Base-by-base conservation (phyloP, 2,888 invertebrate genomes). In the Junonia oenone region DNA sequence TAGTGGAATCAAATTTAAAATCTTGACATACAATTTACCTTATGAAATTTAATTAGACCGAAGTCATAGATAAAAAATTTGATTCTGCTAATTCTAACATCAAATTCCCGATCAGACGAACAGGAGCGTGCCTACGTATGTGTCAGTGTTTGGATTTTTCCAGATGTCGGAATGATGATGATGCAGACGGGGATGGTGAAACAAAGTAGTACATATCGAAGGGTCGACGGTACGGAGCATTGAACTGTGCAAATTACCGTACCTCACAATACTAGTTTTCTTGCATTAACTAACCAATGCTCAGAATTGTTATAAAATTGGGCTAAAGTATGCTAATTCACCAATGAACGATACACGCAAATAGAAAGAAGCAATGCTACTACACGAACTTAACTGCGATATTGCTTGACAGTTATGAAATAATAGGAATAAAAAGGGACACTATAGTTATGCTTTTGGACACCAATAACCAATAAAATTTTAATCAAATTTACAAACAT, bases 151-250 rank as follows among this genome's bases (percentile, higher is more conserved):
- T 91, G 90, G 91, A 91, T 94, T 93, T 94, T 95, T 95, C 81
- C 96, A 96, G 96, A 96, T 96, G 96, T 97, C 91, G 96, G 96
- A 93, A 96, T 96, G 96, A 96, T 97, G 93, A 96, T 97, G 96
- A 96, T 96, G 96, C 96, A 96, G 95, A 94, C 96, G 90, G 96
- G 96, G 92, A 96, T 97, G 96, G 96, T 96, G 94, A 96, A 96
- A 94, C 95, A 96, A 92, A 94, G 93, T 91, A 95, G 94, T 93
- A 92, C 93, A 87, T 92, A 92, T 91, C 92, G 91, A 89, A 91
- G 89, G 92, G 90, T 94, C 91, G 95, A 96, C 93, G 96, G 96
- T 96, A 96, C 93, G 95, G 85, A 84, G 75, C 89, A 81, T 76
- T 71, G 71, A 61, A 63, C 77, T 73, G 83, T 70, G 79, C 78